A percentile compares a stretch with the other conserved stretches of the same genome.
phyloP scores from a whole-genome alignment of 1,140 invertebrate species.

The Heterodera schachtii region DNA sequence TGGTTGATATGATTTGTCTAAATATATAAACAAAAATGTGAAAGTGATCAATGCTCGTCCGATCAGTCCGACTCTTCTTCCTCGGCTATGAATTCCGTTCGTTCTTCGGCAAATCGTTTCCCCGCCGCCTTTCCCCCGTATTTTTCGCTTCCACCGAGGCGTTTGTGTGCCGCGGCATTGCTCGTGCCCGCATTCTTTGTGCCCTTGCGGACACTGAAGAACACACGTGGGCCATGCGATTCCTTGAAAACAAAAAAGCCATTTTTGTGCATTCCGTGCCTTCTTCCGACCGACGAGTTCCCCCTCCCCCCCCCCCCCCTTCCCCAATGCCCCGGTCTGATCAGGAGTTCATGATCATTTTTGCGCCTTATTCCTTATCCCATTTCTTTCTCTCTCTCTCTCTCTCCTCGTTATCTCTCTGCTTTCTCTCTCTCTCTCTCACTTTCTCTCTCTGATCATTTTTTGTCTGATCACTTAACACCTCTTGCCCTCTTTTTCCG shows the following conservation, averaged over 20 bases:
- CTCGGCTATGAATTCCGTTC: conserved; percentile 2
- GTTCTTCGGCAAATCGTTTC: neutral
- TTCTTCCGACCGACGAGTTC: neutral
- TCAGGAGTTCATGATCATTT: no score
- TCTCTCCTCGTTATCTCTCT: no score
- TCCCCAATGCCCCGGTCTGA: no score
- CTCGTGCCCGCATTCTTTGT: neutral
- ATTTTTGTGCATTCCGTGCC: neutral
- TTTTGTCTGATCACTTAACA: no score
- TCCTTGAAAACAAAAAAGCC: neutral
- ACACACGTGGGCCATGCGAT: neutral
- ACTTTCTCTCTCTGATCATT: no score
- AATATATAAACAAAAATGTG: no score
- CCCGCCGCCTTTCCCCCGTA: neutral
- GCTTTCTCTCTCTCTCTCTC: no score
- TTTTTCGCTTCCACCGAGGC: neutral
- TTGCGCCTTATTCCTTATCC: no score
- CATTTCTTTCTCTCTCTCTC: no score
- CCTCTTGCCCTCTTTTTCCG: no score
- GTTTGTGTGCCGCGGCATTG: neutral
- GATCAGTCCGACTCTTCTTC: conserved; percentile 13
- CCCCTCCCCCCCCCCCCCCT: neutral
- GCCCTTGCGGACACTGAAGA: conserved; percentile 15
- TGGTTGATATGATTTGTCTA: no score
- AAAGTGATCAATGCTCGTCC: neutral